These are phyloP conservation scores for Hypomesus transpacificus DNA, from an alignment of 2,113 vertebrate genomes.

Conservation along the genomic window DNA sequence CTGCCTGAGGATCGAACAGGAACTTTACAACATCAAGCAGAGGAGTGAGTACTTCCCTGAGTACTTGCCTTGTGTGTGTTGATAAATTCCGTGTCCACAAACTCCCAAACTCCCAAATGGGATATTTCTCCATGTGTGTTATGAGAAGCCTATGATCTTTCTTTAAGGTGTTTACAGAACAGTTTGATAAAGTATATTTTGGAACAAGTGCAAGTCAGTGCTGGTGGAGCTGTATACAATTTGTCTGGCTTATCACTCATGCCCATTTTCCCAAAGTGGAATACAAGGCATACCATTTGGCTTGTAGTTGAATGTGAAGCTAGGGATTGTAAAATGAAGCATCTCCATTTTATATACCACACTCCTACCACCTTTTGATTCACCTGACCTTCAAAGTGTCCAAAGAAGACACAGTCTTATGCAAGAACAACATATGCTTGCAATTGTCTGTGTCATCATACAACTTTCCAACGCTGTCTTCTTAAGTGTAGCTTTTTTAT, in stretches of 20 bases:
- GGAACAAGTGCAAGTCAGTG: not conserved
- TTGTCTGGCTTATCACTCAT: too few species aligned
- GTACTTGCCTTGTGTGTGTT: not conserved
- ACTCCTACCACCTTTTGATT: too few species aligned
- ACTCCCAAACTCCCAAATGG: too few species aligned
- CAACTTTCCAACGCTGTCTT: slow-evolving; percentile 20
- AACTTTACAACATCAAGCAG: slow-evolving; percentile 81
- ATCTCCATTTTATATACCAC: too few species aligned
- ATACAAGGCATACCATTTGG: too few species aligned
- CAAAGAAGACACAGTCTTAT: not conserved
- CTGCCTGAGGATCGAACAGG: slow-evolving; percentile 93
- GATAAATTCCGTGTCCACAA: not conserved
- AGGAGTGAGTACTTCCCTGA: slow-evolving; percentile 79
- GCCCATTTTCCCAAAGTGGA: too few species aligned
- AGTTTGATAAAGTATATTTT: not conserved
- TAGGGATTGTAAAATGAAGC: too few species aligned
- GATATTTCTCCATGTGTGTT: too few species aligned
- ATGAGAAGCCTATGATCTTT: too few species aligned
- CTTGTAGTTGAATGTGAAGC: too few species aligned
- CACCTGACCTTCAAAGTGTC: not conserved
- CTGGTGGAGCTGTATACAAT: too few species aligned
- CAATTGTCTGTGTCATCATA: slow-evolving; percentile 37
- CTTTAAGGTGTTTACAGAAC: not conserved
- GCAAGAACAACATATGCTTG: slow-evolving; percentile 28
- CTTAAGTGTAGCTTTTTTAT: slow-evolving; percentile 25